Base-by-base conservation (phyloP, 1,140 invertebrate genomes). In the Brachionus rotundiformis region DNA sequence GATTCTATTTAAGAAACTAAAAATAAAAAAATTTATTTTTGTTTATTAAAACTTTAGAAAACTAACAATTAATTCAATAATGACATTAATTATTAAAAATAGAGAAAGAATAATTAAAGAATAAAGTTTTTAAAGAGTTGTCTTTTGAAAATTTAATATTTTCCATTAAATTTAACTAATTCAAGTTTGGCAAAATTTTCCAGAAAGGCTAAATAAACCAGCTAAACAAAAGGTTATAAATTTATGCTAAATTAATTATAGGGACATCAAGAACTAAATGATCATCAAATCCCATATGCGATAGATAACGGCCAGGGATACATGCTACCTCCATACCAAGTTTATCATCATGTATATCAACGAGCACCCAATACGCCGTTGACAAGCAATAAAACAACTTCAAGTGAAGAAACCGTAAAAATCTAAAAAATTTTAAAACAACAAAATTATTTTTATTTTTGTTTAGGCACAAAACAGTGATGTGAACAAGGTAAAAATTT, bases 331-430 rank as follows among this genome's bases (percentile, higher is more conserved):
- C 68, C 41, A 44, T 73, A 44, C 25, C 68, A 73, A 73, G 41
- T 73, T 23, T 73, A 73, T 73, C 47, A 54, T 19, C 68, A 39
- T 3, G 41, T 73, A 11, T 73, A 73, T 73, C 68, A 73, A 44
- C 19, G 68, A 11, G n/a, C 36, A 11, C 36, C 36, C 5, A 73
- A 73, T 73, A 23, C 68, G 27, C 19, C 16, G 25, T 44, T 44
- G 23, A 19, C 29, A 10, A 68, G 11, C 63, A 73, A 73, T 44
- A 73, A 73, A 44, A 71, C 65, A 36, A 1, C 29, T n/a, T 19
- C 65, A 19, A 71, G 11, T 11, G 68, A 73, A 31, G 68, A 73
- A 41, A 44, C 25, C 3, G 68, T 73, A 73, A 71, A 36, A 36
- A 31, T 23, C 39, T 19, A 5, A 44, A 44, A 11, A 39, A n/a